Evolutionary conservation across 2,113 vertebrate species (phyloP), one percentile per base, ranked within the genome.

Genomic region (Fukomys damarensis): DNA sequence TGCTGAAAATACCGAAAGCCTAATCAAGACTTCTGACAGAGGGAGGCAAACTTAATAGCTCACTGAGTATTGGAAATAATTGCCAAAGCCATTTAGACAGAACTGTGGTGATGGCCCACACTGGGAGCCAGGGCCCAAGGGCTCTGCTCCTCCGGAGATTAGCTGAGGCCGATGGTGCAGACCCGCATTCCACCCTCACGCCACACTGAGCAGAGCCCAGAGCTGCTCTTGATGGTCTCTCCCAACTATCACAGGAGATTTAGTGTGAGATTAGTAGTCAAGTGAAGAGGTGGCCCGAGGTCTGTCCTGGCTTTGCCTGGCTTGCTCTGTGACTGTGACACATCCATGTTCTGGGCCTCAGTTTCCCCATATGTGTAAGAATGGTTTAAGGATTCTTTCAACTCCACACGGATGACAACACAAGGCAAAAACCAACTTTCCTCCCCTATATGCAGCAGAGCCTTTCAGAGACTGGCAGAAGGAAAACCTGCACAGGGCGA

Each of bases 11-110:
- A 2, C 61, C 0, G 0, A 84, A 90, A 81, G 52, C 8, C 63
- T 85, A 65, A 61, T 86, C 28, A 94, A 95, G 94, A 0, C 89
- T 94, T 76, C 41, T 91, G 86, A 83, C 35, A 86, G 66, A 96
- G 95, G 88, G 52, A 88, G 89, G 94, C 0, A 84, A 6, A 1
- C 79, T 54, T 84, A 81, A 84, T 7, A 58, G 96, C 76, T 94
- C 88, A 59, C 91, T 96, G 92, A 98, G 97, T 97, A 91, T 38
- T 95, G 93, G 97, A 97, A 98, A 97, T 96, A 98, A 98, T 98
- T 97, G 97, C 96, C 97, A 97, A 96, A 98, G 97, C 97, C 97
- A 98, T 97, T 98, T 97, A 97, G 97, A 98, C 96, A 98, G 97
- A 97, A 97, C 96, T 77, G 95, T 96, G 98, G 96, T 79, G 96